Conservation (phyloP, 2,113 vertebrate species). For the Strix uralensis region DNA sequence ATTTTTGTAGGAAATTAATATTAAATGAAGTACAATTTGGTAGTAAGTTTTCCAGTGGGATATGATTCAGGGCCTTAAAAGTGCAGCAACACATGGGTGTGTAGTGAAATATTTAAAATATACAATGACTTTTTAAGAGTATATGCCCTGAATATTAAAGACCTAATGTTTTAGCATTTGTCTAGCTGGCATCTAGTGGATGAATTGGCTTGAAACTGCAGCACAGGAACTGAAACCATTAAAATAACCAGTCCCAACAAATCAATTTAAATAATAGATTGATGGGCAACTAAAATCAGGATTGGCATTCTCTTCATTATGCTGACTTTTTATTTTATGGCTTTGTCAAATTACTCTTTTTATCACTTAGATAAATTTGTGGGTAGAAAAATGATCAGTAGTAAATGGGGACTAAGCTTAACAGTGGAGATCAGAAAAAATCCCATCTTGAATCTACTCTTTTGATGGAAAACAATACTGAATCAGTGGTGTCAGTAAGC, state of each 20-base stretch:
- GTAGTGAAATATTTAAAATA: not conserved
- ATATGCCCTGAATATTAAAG: not conserved
- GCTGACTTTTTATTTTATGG: not conserved
- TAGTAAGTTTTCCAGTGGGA: not conserved
- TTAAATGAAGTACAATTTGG: not conserved
- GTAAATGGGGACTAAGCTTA: not conserved
- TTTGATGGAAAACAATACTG: not conserved
- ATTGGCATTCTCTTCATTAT: not conserved
- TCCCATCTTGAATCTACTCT: no score
- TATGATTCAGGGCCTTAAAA: not conserved
- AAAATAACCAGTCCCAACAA: not conserved
- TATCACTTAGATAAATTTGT: not conserved
- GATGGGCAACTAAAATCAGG: not conserved
- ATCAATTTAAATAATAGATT: not conserved
- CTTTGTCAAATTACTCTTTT: not conserved
- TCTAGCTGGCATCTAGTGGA: not conserved
- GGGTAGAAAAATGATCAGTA: not conserved
- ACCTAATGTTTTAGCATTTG: not conserved
- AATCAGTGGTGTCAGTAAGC: not conserved
- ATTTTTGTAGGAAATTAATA: not conserved
- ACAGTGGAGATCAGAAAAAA: not conserved
- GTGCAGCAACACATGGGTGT: not conserved
- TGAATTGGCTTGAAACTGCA: not conserved
- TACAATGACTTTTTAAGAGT: not conserved
- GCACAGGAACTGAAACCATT: not conserved